Base-by-base conservation (phyloP, 2,888 invertebrate genomes). In the Sylvicola cinctus region DNA sequence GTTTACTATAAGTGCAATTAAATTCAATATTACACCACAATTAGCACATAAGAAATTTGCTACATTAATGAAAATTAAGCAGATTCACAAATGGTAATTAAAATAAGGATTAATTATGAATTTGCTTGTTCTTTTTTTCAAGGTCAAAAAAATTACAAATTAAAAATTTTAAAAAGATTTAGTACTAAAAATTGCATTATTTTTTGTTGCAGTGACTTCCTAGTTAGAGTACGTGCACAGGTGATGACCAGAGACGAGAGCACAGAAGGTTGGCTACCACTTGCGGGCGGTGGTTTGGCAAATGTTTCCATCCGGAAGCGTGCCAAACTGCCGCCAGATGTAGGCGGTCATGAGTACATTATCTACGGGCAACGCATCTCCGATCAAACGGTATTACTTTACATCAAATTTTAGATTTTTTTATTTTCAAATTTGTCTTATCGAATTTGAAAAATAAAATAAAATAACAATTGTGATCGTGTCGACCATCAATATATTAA, bases 161-260 rank as follows among this genome's bases (percentile, higher is more conserved):
- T n/a, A n/a, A n/a, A n/a, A n/a, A n/a, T n/a, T n/a, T n/a, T n/a
- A n/a, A n/a, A n/a, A n/a, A n/a, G n/a, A n/a, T n/a, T n/a, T n/a
- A n/a, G n/a, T n/a, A n/a, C n/a, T n/a, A n/a, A n/a, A n/a, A n/a
- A n/a, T n/a, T n/a, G n/a, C n/a, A n/a, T n/a, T n/a, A n/a, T n/a
- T n/a, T n/a, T n/a, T n/a, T n/a, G n/a, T 33, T 70, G 26, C 66
- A 85, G 85, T 77, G 80, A 75, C 67, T 79, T 76, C 65, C 68
- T 91, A 76, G 91, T 93, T 70, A 85, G 84, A 63, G 91, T 95
- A 58, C 81, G 88, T 56, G 93, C 93, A 65, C 93, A 93, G 76
- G 93, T 93, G 66, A 95, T 95, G 93, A 85, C 83, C 55, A 74
- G 93, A 58, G 93, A 95, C 73, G 95, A 93, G 61, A 87, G 83